Evolutionary conservation across 2,113 vertebrate genomes (phyloP), one percentile per base, ranked within the genome.

Genomic region (Burhinus oedicnemus): DNA sequence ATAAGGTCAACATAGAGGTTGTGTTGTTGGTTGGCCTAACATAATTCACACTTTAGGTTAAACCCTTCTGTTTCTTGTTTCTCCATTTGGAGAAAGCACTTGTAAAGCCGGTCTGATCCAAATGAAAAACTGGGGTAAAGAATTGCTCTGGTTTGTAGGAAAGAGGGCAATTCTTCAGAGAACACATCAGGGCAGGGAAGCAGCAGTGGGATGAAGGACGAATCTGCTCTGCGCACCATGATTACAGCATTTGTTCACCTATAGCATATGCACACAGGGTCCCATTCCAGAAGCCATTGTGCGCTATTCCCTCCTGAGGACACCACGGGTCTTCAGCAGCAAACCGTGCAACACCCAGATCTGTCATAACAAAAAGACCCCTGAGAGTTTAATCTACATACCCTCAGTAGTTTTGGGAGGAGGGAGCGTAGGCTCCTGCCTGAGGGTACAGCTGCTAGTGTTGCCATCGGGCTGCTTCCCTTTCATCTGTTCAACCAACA

Each of bases 151-250:
- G 21, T 44, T 57, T 62, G 36, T 10, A 83, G 20, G 55, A 62
- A 95, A 79, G 19, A 44, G 19, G 13, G 5, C 5, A 87, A 15
- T 72, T 82, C 69, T 76, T 69, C 61, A 83, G 38, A 52, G 23
- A 30, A 7, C 25, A 10, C 0, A 1, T 38, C 18, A 49, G 40
- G 23, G 6, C 36, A 74, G 36, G 51, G 57, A 60, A 84, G 23
- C 5, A 36, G 27, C 62, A 83, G 16, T 18, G 8, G n/a, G 13
- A n/a, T 44, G n/a, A 91, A 61, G 36, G 61, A 38, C 36, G 23
- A 26, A 42, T 60, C 78, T 81, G 4, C 15, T 64, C 36, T 61
- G 15, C 0, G 0, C 2, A 5, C 14, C 1, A 0, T 5, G 17
- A 22, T 20, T 21, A 47, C 19, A 49, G 36, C 8, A 51, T 57